These are phyloP conservation scores for Frankliniella intonsa DNA, from an alignment of 2,888 invertebrate species.

Conservation along the genomic window DNA sequence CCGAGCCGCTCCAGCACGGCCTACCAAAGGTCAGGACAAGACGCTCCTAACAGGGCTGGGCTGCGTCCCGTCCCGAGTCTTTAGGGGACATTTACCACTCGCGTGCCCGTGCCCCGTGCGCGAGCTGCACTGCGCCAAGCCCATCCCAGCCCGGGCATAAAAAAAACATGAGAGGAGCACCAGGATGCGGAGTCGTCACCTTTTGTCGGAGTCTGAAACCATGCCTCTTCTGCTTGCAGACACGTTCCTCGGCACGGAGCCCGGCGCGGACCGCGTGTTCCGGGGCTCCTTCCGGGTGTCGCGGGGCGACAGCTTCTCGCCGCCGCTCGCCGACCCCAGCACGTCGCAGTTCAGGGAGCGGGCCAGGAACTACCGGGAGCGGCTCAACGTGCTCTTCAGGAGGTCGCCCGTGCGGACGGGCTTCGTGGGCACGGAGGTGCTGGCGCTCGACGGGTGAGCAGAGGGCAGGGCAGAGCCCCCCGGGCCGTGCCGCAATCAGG, in stretches of 20 bases:
- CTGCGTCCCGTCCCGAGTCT: too few species aligned
- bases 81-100: too few species aligned
- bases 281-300: conserved; percentile 72
- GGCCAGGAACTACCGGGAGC: conserved; percentile 68
- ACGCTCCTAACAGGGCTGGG: neutral
- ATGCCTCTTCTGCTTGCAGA: conserved; percentile 51
- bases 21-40: neutral
- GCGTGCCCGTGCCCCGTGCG: too few species aligned
- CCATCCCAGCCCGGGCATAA: too few species aligned
- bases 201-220: too few species aligned
- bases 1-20: too few species aligned
- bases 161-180: too few species aligned
- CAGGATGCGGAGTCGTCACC: too few species aligned
- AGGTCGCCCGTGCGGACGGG: conserved; percentile 69
- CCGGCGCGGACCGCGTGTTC: conserved; percentile 74
- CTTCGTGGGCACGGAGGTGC: conserved; percentile 72
- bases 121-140: too few species aligned
- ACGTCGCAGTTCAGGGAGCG: conserved; percentile 67
- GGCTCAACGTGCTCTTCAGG: conserved; percentile 67
- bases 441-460: conserved; percentile 78
- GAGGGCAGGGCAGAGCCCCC: neutral
- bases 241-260: conserved; percentile 66
- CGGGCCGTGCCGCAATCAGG: too few species aligned
- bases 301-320: conserved; percentile 64
- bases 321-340: conserved; percentile 61